Conservation (phyloP, 2,113 vertebrate species). For the Piaya cayana region DNA sequence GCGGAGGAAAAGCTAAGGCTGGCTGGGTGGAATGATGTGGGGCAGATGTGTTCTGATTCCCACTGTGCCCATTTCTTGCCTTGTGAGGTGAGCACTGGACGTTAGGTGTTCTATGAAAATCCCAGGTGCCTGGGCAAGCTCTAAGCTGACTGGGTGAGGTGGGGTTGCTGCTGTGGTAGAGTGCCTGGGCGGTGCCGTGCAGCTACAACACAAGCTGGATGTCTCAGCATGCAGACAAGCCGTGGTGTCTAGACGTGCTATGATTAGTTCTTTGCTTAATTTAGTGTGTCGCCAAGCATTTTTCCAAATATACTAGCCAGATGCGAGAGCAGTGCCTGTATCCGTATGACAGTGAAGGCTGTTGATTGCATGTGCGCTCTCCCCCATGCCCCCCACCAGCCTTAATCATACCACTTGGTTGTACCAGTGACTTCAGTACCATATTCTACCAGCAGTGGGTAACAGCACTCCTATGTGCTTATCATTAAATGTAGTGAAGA, state of each 20-base stretch:
- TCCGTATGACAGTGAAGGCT: rapidly evolving
- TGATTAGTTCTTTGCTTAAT: background rate
- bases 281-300: background rate
- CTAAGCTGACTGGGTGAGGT: background rate
- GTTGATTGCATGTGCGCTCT: background rate
- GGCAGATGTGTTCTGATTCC: background rate
- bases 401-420: rapidly evolving
- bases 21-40: background rate
- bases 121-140: background rate
- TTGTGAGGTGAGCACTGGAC: rapidly evolving
- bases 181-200: background rate
- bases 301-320: background rate
- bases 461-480: background rate
- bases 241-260: background rate
- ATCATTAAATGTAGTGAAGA: background rate
- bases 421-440: rapidly evolving
- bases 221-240: background rate
- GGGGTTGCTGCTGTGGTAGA: background rate
- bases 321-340: background rate
- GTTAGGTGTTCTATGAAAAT: background rate
- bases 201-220: background rate
- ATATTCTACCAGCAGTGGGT: background rate
- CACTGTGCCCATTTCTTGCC: background rate
- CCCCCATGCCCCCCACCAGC: rapidly evolving
- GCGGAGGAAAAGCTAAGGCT: background rate